phyloP scores from a whole-genome alignment of 2,113 vertebrate species.

The Lycaon pictus region DNA sequence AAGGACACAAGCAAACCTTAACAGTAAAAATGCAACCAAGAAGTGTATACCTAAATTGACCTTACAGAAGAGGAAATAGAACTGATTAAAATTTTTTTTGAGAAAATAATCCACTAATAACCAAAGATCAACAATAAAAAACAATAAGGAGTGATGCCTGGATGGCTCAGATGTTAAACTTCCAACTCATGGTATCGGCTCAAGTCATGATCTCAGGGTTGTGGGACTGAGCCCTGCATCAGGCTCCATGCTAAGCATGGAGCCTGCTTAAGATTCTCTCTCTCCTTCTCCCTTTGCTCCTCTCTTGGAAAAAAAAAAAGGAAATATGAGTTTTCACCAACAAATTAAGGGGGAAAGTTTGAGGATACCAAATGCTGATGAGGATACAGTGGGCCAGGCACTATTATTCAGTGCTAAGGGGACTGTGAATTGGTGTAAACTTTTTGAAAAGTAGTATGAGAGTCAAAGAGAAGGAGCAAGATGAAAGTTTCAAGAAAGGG shows the following conservation, averaged over 20 bases:
- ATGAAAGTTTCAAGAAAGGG: background rate
- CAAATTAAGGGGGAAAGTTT: background rate
- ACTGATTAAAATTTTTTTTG: background rate
- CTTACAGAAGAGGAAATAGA: background rate
- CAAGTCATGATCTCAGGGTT: background rate
- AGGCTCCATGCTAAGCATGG: background rate
- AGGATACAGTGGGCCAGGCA: background rate
- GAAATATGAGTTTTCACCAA: background rate
- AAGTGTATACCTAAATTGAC: background rate
- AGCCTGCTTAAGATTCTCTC: background rate
- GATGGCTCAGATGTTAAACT: background rate
- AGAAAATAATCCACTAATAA: background rate
- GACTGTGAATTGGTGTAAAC: background rate
- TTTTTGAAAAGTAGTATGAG: background rate
- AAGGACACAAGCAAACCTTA: constrained; percentile 11
- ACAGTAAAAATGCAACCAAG: background rate
- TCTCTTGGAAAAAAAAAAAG: background rate
- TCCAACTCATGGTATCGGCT: background rate
- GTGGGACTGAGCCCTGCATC: background rate
- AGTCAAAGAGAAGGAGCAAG: background rate
- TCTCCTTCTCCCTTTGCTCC: background rate
- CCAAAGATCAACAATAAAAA: background rate
- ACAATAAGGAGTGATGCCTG: background rate
- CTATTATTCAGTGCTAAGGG: background rate
- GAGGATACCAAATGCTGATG: background rate